Evolutionary conservation across 2,113 vertebrate species (phyloP).

Genomic region (Dipodomys ordii): DNA sequence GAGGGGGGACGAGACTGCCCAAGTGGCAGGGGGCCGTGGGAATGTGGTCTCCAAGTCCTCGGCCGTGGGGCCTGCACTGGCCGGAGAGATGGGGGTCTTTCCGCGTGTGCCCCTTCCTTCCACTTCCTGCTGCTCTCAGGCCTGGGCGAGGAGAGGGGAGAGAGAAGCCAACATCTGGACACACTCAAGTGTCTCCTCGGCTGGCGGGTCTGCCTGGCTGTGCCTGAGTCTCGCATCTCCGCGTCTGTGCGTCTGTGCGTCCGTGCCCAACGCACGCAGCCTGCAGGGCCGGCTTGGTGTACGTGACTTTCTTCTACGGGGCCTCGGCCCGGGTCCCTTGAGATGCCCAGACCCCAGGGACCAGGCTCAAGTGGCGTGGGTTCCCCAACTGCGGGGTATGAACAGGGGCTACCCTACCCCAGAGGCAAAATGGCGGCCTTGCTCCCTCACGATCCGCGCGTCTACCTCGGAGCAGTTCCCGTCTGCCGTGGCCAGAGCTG

Average conservation of each 20-base stretch:
- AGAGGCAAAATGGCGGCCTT: not conserved
- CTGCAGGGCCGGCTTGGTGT: no score
- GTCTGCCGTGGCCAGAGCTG: not conserved
- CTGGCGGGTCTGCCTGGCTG: no score
- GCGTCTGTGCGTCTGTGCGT: not conserved
- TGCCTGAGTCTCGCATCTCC: not conserved
- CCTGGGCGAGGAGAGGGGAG: not conserved
- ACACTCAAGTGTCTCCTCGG: not conserved
- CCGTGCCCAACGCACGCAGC: not conserved
- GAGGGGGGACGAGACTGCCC: not conserved
- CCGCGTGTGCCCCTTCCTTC: not conserved
- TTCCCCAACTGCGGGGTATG: not conserved
- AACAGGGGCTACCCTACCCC: not conserved
- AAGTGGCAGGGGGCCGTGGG: not conserved
- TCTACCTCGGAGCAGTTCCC: not conserved
- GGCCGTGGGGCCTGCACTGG: not conserved
- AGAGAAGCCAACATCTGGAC: not conserved
- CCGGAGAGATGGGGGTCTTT: not conserved
- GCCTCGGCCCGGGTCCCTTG: no score
- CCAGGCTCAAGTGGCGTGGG: no score
- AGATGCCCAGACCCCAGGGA: no score
- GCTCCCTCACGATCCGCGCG: not conserved
- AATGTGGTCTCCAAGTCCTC: fast-evolving
- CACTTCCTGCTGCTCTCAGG: not conserved
- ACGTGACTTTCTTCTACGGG: no score